A percentile compares a stretch with the other conserved stretches of the same genome.
phyloP scores from a whole-genome alignment of 2,888 invertebrate species.

The Hanleya hanleyi region DNA sequence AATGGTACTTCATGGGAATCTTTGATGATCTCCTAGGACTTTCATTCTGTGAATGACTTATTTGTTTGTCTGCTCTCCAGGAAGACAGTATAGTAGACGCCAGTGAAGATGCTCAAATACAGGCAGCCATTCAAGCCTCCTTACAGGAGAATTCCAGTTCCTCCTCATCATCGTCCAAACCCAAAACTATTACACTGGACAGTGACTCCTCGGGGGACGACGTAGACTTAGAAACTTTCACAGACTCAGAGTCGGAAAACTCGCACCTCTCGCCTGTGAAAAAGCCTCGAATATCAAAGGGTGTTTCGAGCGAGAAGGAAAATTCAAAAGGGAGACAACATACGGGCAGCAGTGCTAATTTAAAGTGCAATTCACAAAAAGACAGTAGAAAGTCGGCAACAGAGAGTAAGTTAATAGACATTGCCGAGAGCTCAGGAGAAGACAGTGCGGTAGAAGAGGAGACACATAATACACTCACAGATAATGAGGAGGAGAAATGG shows the following conservation, averaged over 20 bases:
- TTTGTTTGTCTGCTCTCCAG: conserved; percentile 22
- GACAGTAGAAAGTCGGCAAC: no score
- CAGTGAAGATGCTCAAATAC: conserved; percentile 74
- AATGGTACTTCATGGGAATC: no score
- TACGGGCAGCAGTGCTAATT: no score
- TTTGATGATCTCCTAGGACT: no score
- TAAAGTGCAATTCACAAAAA: no score
- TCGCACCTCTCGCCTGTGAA: conserved; percentile 30
- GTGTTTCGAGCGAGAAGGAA: no score
- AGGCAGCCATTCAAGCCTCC: conserved; percentile 75
- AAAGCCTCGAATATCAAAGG: conserved; percentile 17
- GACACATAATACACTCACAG: no score
- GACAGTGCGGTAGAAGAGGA: no score
- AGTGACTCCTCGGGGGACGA: conserved; percentile 17
- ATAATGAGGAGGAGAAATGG: no score
- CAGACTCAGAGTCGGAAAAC: conserved; percentile 67
- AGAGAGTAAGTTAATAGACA: no score
- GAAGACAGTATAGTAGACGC: conserved; percentile 71
- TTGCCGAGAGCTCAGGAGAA: no score
- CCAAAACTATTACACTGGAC: not conserved
- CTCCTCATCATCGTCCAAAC: not conserved
- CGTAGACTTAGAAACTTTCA: conserved; percentile 72
- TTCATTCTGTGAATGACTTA: not conserved
- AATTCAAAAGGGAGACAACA: no score
- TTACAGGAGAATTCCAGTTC: conserved; percentile 52